Percentiles rank a stretch among this genome's conserved stretches.
Conservation (phyloP, 1,140 invertebrate species). For the Orchestia grillus region DNA sequence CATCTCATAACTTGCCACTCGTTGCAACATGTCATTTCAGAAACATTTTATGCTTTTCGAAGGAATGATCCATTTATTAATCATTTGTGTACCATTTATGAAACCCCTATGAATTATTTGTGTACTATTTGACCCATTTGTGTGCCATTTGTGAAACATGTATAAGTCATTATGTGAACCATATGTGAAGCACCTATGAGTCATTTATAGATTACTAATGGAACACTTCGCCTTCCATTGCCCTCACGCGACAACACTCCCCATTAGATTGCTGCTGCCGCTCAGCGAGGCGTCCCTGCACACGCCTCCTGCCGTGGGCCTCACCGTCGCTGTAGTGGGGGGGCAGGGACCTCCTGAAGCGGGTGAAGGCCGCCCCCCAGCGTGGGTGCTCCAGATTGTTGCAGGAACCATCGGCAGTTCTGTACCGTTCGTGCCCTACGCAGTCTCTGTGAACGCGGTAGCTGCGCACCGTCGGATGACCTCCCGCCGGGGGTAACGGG, state of each 20-base stretch:
- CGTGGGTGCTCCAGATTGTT: slow-evolving; percentile 76
- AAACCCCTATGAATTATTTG: too few species aligned
- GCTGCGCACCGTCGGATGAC: not conserved
- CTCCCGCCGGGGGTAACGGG: not conserved
- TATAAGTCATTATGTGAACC: not conserved
- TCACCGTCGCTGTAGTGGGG: slow-evolving; percentile 69
- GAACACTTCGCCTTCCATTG: not conserved
- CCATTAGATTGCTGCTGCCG: too few species aligned
- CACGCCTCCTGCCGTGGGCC: slow-evolving; percentile 41
- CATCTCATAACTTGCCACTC: too few species aligned
- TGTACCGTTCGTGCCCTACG: slow-evolving; percentile 67
- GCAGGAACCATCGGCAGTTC: slow-evolving; percentile 76
- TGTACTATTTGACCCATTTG: too few species aligned
- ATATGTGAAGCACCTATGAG: not conserved
- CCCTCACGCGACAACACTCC: not conserved
- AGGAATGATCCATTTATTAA: too few species aligned
- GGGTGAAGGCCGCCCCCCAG: slow-evolving; percentile 75
- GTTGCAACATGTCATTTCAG: too few species aligned
- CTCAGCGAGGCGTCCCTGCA: too few species aligned
- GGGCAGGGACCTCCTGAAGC: slow-evolving; percentile 73
- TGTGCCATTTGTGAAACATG: too few species aligned
- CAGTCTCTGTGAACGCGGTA: not conserved
- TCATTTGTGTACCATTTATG: too few species aligned
- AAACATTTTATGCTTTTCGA: too few species aligned
- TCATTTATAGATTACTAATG: not conserved